A percentile compares a stretch with the other conserved stretches of the same genome.
phyloP scores from a whole-genome alignment of 2,113 vertebrate genomes.

The Zingel zingel region DNA sequence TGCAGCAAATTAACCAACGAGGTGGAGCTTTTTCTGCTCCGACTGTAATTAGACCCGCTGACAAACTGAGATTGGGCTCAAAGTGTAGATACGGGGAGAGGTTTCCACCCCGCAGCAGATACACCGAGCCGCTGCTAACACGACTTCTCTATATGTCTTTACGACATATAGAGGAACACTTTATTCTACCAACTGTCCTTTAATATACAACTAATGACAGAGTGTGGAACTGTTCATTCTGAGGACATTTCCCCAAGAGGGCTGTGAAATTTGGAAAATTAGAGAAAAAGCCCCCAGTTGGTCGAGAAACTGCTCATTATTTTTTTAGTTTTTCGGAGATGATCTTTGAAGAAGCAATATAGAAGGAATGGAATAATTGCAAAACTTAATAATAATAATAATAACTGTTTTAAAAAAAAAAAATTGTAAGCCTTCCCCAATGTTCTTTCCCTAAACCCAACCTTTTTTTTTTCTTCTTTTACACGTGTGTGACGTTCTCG shows the following conservation, averaged over 20 bases:
- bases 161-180: neutral
- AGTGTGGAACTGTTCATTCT: slow-evolving; percentile 18
- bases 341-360: neutral
- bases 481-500: too few relatives aligned
- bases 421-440: too few relatives aligned
- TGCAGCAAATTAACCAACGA: slow-evolving; percentile 44
- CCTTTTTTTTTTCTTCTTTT: too few relatives aligned
- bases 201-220: slow-evolving; percentile 34
- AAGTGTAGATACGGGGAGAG: slow-evolving; percentile 6
- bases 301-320: neutral
- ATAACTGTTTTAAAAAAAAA: too few relatives aligned
- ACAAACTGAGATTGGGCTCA: slow-evolving; percentile 11
- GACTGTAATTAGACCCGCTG: slow-evolving; percentile 60
- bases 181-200: slow-evolving; percentile 3
- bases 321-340: slow-evolving; percentile 4
- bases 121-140: neutral
- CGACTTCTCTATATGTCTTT: neutral
- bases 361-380: neutral
- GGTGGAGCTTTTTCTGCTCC: slow-evolving; percentile 25
- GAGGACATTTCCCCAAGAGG: neutral
- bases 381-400: neutral
- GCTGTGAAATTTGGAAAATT: neutral
- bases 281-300: neutral
- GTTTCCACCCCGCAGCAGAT: neutral
- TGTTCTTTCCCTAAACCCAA: too few relatives aligned